phyloP scores from a whole-genome alignment of 2,888 invertebrate genomes.

The Lottia scabra region DNA sequence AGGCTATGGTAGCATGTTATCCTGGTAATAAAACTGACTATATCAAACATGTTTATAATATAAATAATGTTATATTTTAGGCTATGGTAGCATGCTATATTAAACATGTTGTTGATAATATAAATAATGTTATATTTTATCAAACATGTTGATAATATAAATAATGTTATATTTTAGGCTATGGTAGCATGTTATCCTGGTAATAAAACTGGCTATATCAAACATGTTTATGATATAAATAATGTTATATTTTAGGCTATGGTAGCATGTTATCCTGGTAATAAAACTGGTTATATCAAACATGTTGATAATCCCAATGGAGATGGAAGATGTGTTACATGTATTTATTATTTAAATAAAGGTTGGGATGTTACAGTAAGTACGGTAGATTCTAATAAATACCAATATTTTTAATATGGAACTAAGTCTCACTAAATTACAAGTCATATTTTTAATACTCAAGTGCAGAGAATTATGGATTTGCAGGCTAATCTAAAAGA shows the following conservation, averaged over 20 bases:
- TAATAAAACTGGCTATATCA: conserved; percentile 91
- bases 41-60: conserved; percentile 98
- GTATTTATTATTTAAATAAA: conserved; percentile 96
- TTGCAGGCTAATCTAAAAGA: no score
- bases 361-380: conserved; percentile 88
- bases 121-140: background rate
- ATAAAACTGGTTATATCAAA: conserved; percentile 93
- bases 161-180: conserved; percentile 77
- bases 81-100: background rate
- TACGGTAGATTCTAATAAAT: no score
- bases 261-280: conserved; percentile 98
- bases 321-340: conserved; percentile 96
- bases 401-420: no score
- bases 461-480: no score
- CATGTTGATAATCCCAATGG: conserved; percentile 98
- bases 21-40: conserved; percentile 95
- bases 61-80: conserved; percentile 77
- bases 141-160: background rate
- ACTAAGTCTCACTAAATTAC: no score
- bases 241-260: conserved; percentile 86
- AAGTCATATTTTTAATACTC: no score
- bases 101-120: background rate
- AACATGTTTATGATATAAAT: conserved; percentile 98
- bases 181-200: conserved; percentile 99
- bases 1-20: conserved; percentile 99